Base-by-base conservation (phyloP, 2,113 vertebrate species). In the Calidris pugnax region DNA sequence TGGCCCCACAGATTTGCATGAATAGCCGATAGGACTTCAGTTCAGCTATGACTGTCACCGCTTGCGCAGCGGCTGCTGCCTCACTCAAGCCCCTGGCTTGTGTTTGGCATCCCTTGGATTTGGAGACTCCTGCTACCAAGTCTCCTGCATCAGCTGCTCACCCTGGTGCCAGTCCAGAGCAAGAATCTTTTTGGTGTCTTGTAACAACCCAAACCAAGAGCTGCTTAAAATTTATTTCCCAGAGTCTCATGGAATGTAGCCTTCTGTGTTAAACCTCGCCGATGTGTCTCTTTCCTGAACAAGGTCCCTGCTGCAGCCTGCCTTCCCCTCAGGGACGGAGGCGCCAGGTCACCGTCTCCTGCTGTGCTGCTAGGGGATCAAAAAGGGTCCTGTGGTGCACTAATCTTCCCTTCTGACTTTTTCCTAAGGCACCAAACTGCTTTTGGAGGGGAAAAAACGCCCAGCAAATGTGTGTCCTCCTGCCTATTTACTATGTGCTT, bases 311-410 rank as follows among this genome's bases (percentile, higher is more conserved):
- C 33, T 59, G 24, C 28, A 71, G 81, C 77, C 64, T 66, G 69
- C 37, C 55, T 43, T 90, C 53, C 55, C 41, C 43, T 72, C 21
- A 0, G 23, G 45, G 53, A 85, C 18, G 1, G 4, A 51, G 66
- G 66, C 9, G 1, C 39, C 82, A 72, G 79, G 91, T 95, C 89
- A 91, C 56, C 37, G 32, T 64, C 85, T 95, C 85, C 95, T 87
- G 55, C 75, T 90, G 71, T 73, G 75, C 62, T 90, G 37, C 55
- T 57, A 30, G 11, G 16, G 71, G 50, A 76, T 88, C 57, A 53
- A 85, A 87, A 93, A 73, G 48, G 17, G 37, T 45, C 90, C 85
- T 50, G 68, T 62, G 50, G 45, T 74, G 83, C 63, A 55, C 83
- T 88, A 50, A 74, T 95, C 50, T 71, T 67, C 79, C 37, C 55